Conservation (phyloP, 2,113 vertebrate species). For the Actinemys pallida region DNA sequence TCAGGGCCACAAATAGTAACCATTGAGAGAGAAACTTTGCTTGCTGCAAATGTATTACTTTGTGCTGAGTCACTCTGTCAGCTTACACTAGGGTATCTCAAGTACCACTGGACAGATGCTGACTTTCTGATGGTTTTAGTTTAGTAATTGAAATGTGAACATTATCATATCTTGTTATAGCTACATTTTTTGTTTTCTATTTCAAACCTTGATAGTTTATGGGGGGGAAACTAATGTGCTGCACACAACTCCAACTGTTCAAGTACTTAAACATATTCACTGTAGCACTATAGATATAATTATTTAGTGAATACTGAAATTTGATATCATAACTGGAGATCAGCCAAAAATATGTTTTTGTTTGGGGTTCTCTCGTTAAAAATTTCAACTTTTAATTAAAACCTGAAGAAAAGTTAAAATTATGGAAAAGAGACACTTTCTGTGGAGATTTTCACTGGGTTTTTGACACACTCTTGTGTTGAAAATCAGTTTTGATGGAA, state of each 20-base stretch:
- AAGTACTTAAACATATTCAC: neutral
- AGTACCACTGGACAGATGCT: neutral
- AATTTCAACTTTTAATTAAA: neutral
- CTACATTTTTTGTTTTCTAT: neutral
- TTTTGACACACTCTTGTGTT: neutral
- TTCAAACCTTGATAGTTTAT: neutral
- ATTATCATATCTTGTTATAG: neutral
- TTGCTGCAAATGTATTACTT: rapidly evolving
- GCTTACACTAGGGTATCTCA: neutral
- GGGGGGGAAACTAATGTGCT: neutral
- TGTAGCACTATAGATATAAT: neutral
- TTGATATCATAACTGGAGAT: neutral
- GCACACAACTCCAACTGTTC: neutral
- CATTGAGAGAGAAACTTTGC: neutral
- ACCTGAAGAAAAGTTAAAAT: neutral
- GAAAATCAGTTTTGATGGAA: neutral
- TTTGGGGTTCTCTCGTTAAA: neutral
- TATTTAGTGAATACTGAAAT: neutral
- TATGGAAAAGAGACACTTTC: rapidly evolving
- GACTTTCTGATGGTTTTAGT: neutral
- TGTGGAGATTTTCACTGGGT: neutral
- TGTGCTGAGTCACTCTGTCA: neutral
- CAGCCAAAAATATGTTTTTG: neutral
- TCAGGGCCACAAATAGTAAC: neutral
- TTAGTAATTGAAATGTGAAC: neutral